Percentiles rank a stretch among this genome's conserved stretches.
Evolutionary conservation across 2,888 invertebrate genomes (phyloP).

Genomic region (Girardia tigrina): DNA sequence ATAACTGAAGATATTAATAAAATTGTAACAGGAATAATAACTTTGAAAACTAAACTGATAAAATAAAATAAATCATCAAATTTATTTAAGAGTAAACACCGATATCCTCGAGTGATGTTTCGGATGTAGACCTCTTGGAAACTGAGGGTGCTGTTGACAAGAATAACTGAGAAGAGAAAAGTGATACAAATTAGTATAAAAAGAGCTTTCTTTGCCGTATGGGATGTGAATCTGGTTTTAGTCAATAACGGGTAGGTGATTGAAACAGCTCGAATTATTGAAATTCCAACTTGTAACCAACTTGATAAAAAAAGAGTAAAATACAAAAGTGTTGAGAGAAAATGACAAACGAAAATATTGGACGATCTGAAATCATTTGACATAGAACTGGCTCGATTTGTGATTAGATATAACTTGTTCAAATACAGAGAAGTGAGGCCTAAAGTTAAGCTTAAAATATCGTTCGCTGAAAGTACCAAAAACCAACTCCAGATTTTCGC

Average conservation of each 20-base stretch:
- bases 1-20: not conserved
- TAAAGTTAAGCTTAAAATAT: not conserved
- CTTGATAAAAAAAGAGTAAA: not conserved
- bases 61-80: conserved; percentile 1
- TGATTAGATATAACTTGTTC: not conserved
- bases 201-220: not conserved
- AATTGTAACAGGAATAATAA: not conserved
- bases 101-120: not conserved
- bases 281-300: not conserved
- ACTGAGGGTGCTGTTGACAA: not conserved
- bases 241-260: not conserved
- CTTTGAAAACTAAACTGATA: not conserved
- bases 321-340: not conserved
- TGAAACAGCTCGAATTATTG: not conserved
- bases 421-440: not conserved
- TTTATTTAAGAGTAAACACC: not conserved
- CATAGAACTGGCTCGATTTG: conserved; percentile 3
- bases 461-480: not conserved
- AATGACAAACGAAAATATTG: not conserved
- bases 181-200: not conserved
- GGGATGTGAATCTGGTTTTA: conserved; percentile 11
- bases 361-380: not conserved
- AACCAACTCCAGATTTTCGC: conserved; percentile 19
- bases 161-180: not conserved
- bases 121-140: not conserved